Conservation (phyloP, 2,888 invertebrate species). For the Lagria hirta region DNA sequence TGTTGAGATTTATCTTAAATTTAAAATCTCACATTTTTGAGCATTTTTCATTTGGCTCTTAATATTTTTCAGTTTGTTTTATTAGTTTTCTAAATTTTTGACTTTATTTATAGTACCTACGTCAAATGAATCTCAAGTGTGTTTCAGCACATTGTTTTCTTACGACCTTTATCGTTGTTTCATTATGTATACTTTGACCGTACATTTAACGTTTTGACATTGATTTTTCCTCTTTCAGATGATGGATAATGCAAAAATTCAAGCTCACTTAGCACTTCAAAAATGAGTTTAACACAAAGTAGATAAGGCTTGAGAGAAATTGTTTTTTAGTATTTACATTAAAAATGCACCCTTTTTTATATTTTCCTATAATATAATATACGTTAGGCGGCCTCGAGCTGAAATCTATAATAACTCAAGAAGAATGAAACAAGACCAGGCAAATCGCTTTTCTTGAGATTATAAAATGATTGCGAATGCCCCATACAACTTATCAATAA, state of each 20-base stretch:
- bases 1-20: conserved; percentile 12
- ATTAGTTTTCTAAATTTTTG: no score
- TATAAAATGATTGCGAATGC: conserved; percentile 12
- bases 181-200: conserved; percentile 29
- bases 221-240: no score
- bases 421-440: conserved; percentile 12
- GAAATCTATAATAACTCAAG: conserved; percentile 15
- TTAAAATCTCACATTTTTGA: conserved; percentile 7
- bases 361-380: conserved; percentile 5
- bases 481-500: conserved; percentile 11
- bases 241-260: no score
- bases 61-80: conserved; percentile 13
- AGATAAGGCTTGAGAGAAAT: conserved; percentile 7
- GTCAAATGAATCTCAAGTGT: conserved; percentile 13
- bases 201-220: conserved; percentile 10
- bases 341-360: background rate
- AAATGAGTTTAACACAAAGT: conserved; percentile 2
- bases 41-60: conserved; percentile 4
- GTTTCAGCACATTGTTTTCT: conserved; percentile 18
- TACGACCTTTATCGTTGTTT: conserved; percentile 4
- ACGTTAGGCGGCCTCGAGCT: conserved; percentile 13
- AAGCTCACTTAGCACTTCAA: background rate
- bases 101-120: no score
- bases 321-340: background rate
- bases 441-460: no score